Evolutionary conservation across 2,888 invertebrate genomes (phyloP).

Genomic region (Trichopoda pennipes): DNA sequence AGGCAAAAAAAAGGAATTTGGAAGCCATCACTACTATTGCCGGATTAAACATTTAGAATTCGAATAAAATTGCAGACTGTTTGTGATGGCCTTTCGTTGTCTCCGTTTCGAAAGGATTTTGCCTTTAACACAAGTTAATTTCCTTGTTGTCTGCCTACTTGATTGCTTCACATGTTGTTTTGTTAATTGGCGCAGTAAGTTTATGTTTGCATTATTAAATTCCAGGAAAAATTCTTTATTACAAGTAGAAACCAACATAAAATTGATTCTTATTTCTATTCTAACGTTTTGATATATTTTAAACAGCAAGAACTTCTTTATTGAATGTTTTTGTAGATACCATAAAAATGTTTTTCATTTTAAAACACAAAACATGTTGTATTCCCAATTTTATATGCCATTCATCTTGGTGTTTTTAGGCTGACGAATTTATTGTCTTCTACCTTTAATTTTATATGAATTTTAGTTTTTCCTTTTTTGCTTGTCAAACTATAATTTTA

Average conservation of each 20-base stretch:
- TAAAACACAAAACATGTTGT: not conserved
- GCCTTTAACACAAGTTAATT: constrained; percentile 35
- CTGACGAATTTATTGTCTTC: too few species aligned
- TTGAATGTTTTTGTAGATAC: not conserved
- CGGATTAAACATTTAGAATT: not conserved
- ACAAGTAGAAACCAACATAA: constrained; percentile 20
- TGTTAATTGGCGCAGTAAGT: constrained; percentile 60
- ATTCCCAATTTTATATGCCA: too few species aligned
- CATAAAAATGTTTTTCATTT: constrained; percentile 45
- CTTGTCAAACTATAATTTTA: too few species aligned
- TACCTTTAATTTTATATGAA: too few species aligned
- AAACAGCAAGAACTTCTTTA: not conserved
- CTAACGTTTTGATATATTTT: not conserved
- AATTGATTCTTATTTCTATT: constrained; percentile 9
- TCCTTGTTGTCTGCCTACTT: constrained; percentile 13
- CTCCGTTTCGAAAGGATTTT: constrained; percentile 34
- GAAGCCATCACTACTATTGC: not conserved
- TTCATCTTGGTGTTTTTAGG: too few species aligned
- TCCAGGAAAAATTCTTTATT: constrained; percentile 51
- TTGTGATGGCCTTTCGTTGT: constrained; percentile 43
- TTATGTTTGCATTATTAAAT: constrained; percentile 61
- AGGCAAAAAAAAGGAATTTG: not conserved
- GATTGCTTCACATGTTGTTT: constrained; percentile 40
- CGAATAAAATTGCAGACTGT: constrained; percentile 18
- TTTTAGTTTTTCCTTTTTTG: too few species aligned